A percentile compares a stretch with the other conserved stretches of the same genome.
Evolutionary conservation across 2,888 invertebrate species (phyloP).

Genomic region (Amblyteles armatorius): DNA sequence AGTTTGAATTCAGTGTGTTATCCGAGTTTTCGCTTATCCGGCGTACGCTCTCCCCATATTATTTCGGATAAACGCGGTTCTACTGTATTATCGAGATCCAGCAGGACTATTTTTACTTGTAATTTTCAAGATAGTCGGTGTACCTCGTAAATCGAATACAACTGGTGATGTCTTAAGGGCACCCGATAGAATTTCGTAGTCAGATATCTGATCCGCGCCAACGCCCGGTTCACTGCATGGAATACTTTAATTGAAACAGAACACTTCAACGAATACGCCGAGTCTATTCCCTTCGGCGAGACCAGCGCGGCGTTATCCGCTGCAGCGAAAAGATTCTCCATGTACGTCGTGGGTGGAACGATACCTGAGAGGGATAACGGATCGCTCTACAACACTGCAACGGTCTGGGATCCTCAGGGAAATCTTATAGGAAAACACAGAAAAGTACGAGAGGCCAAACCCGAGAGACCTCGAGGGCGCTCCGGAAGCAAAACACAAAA

Average conservation of each 20-base stretch:
- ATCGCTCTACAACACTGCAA: slow-evolving; percentile 94
- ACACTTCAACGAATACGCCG: slow-evolving; percentile 94
- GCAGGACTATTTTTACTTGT: neutral
- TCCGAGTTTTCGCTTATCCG: too few relatives aligned
- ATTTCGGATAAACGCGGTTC: too few relatives aligned
- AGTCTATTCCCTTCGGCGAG: slow-evolving; percentile 92
- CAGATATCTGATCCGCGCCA: neutral
- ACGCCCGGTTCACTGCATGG: neutral
- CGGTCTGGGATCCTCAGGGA: slow-evolving; percentile 93
- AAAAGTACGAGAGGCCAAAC: slow-evolving; percentile 87
- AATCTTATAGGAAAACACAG: slow-evolving; percentile 92
- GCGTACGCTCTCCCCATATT: too few relatives aligned
- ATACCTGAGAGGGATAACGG: slow-evolving; percentile 92
- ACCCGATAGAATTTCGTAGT: neutral
- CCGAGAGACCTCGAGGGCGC: neutral
- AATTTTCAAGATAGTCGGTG: neutral
- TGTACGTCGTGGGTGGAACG: slow-evolving; percentile 95
- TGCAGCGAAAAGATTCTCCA: slow-evolving; percentile 90
- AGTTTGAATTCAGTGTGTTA: too few relatives aligned
- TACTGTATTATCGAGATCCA: neutral
- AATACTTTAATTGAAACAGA: slow-evolving; percentile 80
- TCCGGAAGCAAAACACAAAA: neutral
- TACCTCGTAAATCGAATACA: neutral
- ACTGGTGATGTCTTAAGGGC: neutral
- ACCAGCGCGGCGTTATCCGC: slow-evolving; percentile 90